Evolutionary conservation across 2,888 invertebrate species (phyloP).

Genomic region (Eristalis tenax): DNA sequence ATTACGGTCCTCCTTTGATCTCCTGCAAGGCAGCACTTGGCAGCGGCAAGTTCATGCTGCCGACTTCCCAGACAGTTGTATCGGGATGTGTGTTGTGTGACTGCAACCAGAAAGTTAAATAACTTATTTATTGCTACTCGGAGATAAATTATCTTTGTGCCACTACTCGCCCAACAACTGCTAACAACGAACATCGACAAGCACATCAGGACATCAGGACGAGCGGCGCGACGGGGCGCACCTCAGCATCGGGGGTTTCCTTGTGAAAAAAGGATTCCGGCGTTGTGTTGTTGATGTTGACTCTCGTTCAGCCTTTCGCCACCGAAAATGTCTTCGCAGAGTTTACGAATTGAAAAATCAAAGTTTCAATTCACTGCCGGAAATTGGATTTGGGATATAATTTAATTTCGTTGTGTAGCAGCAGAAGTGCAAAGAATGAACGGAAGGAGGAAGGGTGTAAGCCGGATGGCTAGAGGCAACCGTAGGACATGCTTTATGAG

Average conservation of each 20-base stretch:
- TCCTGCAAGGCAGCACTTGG: not conserved
- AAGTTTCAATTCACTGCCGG: slow-evolving; percentile 73
- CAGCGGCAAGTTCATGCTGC: slow-evolving; percentile 33
- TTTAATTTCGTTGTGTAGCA: slow-evolving; percentile 65
- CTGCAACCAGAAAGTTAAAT: slow-evolving; percentile 49
- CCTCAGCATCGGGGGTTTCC: not conserved
- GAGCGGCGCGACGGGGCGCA: not conserved
- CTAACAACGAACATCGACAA: slow-evolving; percentile 44
- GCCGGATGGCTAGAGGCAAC: slow-evolving; percentile 38
- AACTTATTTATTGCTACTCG: slow-evolving; percentile 60
- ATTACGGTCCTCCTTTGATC: slow-evolving; percentile 27
- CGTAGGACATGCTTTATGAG: slow-evolving; percentile 12
- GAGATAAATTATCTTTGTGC: slow-evolving; percentile 49
- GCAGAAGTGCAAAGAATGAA: slow-evolving; percentile 28
- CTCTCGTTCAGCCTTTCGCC: slow-evolving; percentile 37
- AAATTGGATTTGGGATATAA: slow-evolving; percentile 74
- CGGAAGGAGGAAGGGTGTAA: not conserved
- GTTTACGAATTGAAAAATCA: slow-evolving; percentile 71
- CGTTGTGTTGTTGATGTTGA: slow-evolving; percentile 22
- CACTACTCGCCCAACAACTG: slow-evolving; percentile 16
- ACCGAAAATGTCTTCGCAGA: slow-evolving; percentile 58
- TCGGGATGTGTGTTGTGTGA: not conserved
- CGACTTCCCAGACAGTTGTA: slow-evolving; percentile 31
- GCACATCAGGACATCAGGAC: not conserved
- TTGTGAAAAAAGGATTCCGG: slow-evolving; percentile 19